Evolutionary conservation across 1,140 invertebrate genomes (phyloP).

Genomic region (Protaetia brevitarsis): DNA sequence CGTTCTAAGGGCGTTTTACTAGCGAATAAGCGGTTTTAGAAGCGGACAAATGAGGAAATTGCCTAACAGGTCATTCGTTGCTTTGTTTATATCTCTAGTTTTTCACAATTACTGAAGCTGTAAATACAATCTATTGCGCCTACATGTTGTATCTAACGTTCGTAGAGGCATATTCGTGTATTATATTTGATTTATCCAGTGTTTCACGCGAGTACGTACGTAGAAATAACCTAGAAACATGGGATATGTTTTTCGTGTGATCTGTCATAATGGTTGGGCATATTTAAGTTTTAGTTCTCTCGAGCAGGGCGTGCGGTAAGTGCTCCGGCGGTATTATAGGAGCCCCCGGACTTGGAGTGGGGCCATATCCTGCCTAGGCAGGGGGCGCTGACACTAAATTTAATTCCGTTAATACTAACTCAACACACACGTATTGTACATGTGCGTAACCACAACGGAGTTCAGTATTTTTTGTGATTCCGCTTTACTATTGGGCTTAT

Average conservation of each 20-base stretch:
- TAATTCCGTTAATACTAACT: slow-evolving; percentile 13
- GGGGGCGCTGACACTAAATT: slow-evolving; percentile 27
- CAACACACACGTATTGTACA: not conserved
- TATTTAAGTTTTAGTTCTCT: slow-evolving; percentile 23
- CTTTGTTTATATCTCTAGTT: slow-evolving; percentile 30
- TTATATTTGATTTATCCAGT: not conserved
- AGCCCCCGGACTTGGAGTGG: slow-evolving; percentile 28
- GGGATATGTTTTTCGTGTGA: slow-evolving; percentile 23
- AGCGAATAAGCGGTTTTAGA: slow-evolving; percentile 22
- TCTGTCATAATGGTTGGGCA: slow-evolving; percentile 28
- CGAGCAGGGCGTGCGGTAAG: slow-evolving; percentile 21
- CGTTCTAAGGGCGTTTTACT: not conserved
- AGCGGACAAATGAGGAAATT: slow-evolving; percentile 27
- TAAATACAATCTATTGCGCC: slow-evolving; percentile 2
- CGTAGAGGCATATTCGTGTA: not conserved
- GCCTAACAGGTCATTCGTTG: slow-evolving; percentile 30
- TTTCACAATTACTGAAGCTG: slow-evolving; percentile 26
- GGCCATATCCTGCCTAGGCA: slow-evolving; percentile 25
- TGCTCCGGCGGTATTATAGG: slow-evolving; percentile 22
- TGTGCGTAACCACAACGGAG: not conserved
- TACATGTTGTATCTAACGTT: not conserved
- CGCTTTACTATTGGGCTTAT: not conserved
- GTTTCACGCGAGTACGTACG: not conserved
- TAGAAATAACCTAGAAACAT: slow-evolving; percentile 27
- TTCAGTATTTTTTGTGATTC: slow-evolving; percentile 5